Evolutionary conservation across 2,888 invertebrate genomes (phyloP).

Genomic region (Rhagium mordax): DNA sequence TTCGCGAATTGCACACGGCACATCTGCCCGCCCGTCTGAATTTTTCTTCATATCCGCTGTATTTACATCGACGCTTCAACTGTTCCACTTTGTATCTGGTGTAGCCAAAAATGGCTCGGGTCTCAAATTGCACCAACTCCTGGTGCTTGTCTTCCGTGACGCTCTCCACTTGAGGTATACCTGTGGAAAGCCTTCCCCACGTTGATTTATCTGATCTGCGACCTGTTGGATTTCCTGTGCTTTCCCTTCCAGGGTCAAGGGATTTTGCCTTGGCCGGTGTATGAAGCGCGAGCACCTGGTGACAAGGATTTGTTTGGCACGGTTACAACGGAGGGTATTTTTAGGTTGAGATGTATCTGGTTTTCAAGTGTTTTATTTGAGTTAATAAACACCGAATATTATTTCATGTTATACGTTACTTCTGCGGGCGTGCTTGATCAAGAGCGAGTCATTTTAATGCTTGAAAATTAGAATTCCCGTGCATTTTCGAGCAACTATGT

Average conservation of each 20-base stretch:
- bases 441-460: not conserved
- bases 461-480: too few species aligned
- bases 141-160: constrained; percentile 46
- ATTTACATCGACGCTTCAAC: constrained; percentile 50
- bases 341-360: constrained; percentile 22
- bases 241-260: constrained; percentile 32
- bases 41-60: constrained; percentile 53
- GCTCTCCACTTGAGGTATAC: constrained; percentile 28
- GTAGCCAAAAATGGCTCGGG: constrained; percentile 64
- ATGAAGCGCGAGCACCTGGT: constrained; percentile 2
- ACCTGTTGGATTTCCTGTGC: not conserved
- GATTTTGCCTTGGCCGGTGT: not conserved
- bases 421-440: not conserved
- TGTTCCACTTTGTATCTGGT: constrained; percentile 56
- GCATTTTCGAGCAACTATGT: too few species aligned
- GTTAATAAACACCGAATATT: constrained; percentile 13
- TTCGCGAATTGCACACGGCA: constrained; percentile 59
- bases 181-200: constrained; percentile 43
- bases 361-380: constrained; percentile 15
- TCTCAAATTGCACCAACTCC: constrained; percentile 59
- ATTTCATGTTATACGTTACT: not conserved
- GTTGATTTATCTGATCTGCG: too few species aligned
- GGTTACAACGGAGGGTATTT: constrained; percentile 28
- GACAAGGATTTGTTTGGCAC: constrained; percentile 33
- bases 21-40: constrained; percentile 50